Percentiles rank a stretch among this genome's conserved stretches.
phyloP scores from a whole-genome alignment of 1,140 invertebrate species.

The Gryon sp. region DNA sequence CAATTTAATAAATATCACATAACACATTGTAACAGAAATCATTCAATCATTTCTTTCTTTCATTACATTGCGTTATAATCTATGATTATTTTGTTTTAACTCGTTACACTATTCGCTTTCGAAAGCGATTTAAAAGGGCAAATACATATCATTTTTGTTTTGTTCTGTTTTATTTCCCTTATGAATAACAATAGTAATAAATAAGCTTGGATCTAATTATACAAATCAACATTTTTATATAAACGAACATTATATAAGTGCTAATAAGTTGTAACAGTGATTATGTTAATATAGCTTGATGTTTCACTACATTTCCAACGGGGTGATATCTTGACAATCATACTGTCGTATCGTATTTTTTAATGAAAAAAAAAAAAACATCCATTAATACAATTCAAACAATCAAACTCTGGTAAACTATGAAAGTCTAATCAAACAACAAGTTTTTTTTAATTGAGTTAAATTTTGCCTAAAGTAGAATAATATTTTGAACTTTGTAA shows the following conservation, averaged over 20 bases:
- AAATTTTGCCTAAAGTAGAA: too few relatives aligned
- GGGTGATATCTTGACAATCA: constrained; percentile 1
- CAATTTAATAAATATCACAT: too few relatives aligned
- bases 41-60: constrained; percentile 9
- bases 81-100: constrained; percentile 32
- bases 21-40: too few relatives aligned
- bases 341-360: constrained; percentile 4
- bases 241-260: constrained; percentile 50
- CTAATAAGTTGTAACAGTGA: constrained; percentile 57
- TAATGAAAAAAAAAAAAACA: too few relatives aligned
- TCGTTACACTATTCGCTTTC: constrained; percentile 32
- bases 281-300: constrained; percentile 46
- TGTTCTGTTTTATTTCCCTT: constrained; percentile 37
- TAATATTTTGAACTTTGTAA: too few relatives aligned
- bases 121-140: constrained; percentile 35
- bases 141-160: constrained; percentile 23
- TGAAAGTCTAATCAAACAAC: too few relatives aligned
- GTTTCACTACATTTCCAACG: constrained; percentile 40
- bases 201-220: constrained; percentile 46
- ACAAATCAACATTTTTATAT: constrained; percentile 48
- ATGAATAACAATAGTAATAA: constrained; percentile 53
- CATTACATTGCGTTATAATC: constrained; percentile 16
- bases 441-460: too few relatives aligned
- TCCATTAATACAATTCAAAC: too few relatives aligned
- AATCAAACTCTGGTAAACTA: too few relatives aligned